phyloP scores from a whole-genome alignment of 2,797 vertebrate species.

The Sphaeramia orbicularis region DNA sequence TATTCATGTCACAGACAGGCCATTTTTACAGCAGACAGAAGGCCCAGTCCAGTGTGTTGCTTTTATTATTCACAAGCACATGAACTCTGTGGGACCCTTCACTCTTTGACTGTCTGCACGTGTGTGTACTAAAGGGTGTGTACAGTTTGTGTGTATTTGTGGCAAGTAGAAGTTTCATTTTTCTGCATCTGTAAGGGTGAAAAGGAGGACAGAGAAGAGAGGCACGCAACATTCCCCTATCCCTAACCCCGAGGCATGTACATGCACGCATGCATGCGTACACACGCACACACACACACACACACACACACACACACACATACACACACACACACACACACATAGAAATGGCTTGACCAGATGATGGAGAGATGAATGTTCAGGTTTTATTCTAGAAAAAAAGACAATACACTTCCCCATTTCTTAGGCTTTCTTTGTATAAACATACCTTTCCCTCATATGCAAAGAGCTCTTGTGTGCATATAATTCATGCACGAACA shows the following conservation, averaged over 20 bases:
- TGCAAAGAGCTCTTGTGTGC: conserved; percentile 19
- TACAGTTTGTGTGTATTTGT: conserved; percentile 58
- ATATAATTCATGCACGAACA: conserved; percentile 25
- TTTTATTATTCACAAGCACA: conserved; percentile 84
- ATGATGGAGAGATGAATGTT: conserved; percentile 38
- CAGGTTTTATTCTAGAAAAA: conserved; percentile 52
- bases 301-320: conserved; percentile 8
- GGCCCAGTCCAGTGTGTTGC: conserved; percentile 46
- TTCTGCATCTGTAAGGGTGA: conserved; percentile 76
- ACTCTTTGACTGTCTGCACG: conserved; percentile 77
- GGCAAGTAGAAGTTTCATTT: conserved; percentile 78
- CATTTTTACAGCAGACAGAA: conserved; percentile 70
- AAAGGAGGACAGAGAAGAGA: conserved; percentile 71
- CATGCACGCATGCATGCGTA: too few species aligned
- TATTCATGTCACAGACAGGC: conserved; percentile 76
- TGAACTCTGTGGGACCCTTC: conserved; percentile 83
- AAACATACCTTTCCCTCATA: conserved; percentile 23
- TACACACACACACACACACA: conserved; percentile 18
- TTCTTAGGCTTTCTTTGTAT: conserved; percentile 47
- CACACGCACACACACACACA: conserved; percentile 17
- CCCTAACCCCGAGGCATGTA: conserved; percentile 47
- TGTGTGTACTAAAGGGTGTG: conserved; percentile 8
- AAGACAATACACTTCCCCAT: conserved; percentile 39
- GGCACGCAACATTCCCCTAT: conserved; percentile 58
- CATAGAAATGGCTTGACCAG: conserved; percentile 40